These are phyloP conservation scores for Pangasianodon hypophthalmus DNA, from an alignment of 2,113 vertebrate genomes.

Conservation along the genomic window DNA sequence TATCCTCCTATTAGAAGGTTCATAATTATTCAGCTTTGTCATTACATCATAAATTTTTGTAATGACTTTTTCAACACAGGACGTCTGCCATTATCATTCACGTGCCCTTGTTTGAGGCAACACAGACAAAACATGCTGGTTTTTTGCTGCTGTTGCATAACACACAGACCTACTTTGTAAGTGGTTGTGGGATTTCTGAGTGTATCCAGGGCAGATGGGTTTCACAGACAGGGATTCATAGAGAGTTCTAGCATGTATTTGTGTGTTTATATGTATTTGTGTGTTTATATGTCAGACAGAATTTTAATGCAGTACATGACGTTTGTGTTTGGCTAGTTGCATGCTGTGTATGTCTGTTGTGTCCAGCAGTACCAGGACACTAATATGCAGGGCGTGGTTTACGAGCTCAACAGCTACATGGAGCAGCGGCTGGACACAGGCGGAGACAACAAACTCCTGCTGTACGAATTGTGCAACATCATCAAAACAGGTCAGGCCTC, in stretches of 20 bases:
- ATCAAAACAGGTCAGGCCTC: slow-evolving; percentile 85
- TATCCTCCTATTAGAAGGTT: not conserved
- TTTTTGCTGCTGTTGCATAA: not conserved
- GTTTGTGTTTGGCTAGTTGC: slow-evolving; percentile 36
- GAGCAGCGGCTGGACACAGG: slow-evolving; percentile 91
- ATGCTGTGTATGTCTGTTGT: slow-evolving; percentile 58
- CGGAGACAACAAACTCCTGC: slow-evolving; percentile 93
- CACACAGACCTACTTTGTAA: not conserved
- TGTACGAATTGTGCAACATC: slow-evolving; percentile 94
- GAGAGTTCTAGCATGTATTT: not conserved
- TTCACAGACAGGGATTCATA: not conserved
- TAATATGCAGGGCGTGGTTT: slow-evolving; percentile 96
- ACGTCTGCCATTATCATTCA: not conserved
- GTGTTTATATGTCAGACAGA: not conserved
- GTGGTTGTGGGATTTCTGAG: not conserved
- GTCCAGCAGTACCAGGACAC: slow-evolving; percentile 92
- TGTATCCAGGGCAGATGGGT: not conserved
- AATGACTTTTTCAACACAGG: not conserved
- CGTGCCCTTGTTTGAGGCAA: not conserved
- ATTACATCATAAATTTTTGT: not conserved
- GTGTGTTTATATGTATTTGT: not conserved
- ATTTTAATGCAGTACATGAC: not conserved
- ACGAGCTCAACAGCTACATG: slow-evolving; percentile 95
- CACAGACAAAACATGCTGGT: not conserved
- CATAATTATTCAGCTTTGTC: not conserved